These are phyloP conservation scores for Corapipo altera DNA, from an alignment of 2,113 vertebrate genomes.

Conservation along the genomic window DNA sequence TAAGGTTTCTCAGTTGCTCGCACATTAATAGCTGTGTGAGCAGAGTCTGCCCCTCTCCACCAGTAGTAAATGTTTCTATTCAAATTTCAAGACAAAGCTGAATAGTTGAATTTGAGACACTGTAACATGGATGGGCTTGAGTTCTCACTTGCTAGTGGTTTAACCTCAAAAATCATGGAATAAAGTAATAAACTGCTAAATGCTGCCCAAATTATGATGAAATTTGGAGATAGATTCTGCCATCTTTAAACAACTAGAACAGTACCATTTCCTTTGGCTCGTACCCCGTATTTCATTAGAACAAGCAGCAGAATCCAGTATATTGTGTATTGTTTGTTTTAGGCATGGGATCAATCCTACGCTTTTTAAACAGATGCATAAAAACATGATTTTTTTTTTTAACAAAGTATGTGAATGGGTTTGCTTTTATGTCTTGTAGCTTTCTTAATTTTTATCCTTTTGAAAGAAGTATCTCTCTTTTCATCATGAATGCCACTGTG, in stretches of 20 bases:
- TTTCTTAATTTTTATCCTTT: neutral
- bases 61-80: neutral
- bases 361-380: neutral
- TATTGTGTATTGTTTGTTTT: neutral
- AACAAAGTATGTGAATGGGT: neutral
- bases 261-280: neutral
- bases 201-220: neutral
- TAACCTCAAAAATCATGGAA: neutral
- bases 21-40: neutral
- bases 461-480: neutral
- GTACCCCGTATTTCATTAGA: accelerated
- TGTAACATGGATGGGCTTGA: neutral
- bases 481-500: neutral
- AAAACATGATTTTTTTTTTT: neutral
- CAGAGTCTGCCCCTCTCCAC: neutral
- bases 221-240: neutral
- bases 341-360: neutral
- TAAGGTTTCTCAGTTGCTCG: neutral
- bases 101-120: neutral
- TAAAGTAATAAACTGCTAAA: neutral
- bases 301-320: neutral
- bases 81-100: neutral
- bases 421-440: neutral
- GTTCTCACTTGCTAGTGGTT: neutral
- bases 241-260: neutral